Evolutionary conservation across 2,113 vertebrate genomes (phyloP), one percentile per base, ranked within the genome.

Genomic region (Megaceryle torquata): DNA sequence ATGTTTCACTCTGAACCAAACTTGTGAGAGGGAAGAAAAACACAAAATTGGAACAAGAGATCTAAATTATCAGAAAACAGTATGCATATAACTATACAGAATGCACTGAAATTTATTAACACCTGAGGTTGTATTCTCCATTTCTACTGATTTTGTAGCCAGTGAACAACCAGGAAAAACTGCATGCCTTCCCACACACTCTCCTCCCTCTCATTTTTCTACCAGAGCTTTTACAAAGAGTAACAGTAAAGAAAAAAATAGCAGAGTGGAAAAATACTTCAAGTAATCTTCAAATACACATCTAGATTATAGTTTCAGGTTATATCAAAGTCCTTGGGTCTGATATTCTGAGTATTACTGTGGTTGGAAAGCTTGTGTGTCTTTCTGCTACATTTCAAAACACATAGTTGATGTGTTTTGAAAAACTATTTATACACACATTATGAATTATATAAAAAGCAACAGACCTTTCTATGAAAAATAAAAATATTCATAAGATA

Each of bases 1-100:
- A 54, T 99, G 97, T 92, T 99, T 99, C 69, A 99, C 99, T 95
- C 95, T 98, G 95, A 99, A 99, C 99, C 99, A 99, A 92, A 99
- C 99, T 99, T 96, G 57, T 19, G 35, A 69, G 41, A 86, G 83
- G 44, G 56, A 33, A 85, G n/a, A 84, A 70, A 86, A 17, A 86
- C 25, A 24, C 6, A 72, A 74, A 89, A 51, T 37, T 74, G 67
- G 68, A 86, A 72, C 15, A 71, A 88, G 6, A 33, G 11, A 83
- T 53, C 15, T 31, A 51, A 74, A 24, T 26, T 28, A 84, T 54
- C 12, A 78, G 13, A 80, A 92, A 57, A 28, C 21, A 48, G 51
- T 19, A 76, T 9, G 2, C 26, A 78, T 64, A 16, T 67, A 67
- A 31, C 29, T 44, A 44, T 15, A 15, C 41, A 67, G 18, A 18